Conservation (phyloP, 2,888 invertebrate species). For the Apoda limacodes region DNA sequence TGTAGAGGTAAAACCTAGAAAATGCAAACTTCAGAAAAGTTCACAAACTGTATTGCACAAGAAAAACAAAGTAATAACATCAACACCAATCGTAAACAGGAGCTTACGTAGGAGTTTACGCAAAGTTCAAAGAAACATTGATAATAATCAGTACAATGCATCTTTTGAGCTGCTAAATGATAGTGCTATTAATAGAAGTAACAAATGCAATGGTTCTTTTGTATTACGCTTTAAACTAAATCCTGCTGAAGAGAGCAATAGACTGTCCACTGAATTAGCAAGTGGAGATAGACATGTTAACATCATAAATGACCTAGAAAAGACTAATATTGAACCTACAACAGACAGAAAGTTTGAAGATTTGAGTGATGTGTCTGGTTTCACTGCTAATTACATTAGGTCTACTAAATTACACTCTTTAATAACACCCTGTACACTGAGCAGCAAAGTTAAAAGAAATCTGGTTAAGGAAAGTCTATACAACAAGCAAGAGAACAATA, state of each 20-base stretch:
- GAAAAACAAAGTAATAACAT: slow-evolving; percentile 45
- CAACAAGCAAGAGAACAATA: slow-evolving; percentile 26
- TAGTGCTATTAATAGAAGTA: slow-evolving; percentile 28
- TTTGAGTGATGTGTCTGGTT: slow-evolving; percentile 58
- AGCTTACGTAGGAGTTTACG: slow-evolving; percentile 42
- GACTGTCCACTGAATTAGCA: slow-evolving; percentile 15
- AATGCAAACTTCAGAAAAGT: slow-evolving; percentile 31
- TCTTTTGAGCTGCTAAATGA: slow-evolving; percentile 37
- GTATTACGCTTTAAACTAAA: slow-evolving; percentile 1
- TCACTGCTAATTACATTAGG: slow-evolving; percentile 60
- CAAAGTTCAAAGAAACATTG: slow-evolving; percentile 36
- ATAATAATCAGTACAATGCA: slow-evolving; percentile 33
- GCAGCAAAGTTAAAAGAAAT: slow-evolving; percentile 36
- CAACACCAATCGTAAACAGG: slow-evolving; percentile 40
- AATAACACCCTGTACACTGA: slow-evolving; percentile 40
- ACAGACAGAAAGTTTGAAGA: slow-evolving; percentile 52
- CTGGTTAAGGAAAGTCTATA: slow-evolving; percentile 37
- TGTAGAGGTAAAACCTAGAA: slow-evolving; percentile 35
- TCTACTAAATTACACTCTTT: slow-evolving; percentile 51
- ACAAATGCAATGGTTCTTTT: no score
- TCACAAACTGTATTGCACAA: slow-evolving; percentile 31
- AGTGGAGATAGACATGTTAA: slow-evolving; percentile 10
- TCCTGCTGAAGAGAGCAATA: no score
- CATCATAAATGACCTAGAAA: slow-evolving; percentile 17
- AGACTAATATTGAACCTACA: slow-evolving; percentile 23